phyloP scores from a whole-genome alignment of 1,140 invertebrate species.

The Procambarus clarkii region DNA sequence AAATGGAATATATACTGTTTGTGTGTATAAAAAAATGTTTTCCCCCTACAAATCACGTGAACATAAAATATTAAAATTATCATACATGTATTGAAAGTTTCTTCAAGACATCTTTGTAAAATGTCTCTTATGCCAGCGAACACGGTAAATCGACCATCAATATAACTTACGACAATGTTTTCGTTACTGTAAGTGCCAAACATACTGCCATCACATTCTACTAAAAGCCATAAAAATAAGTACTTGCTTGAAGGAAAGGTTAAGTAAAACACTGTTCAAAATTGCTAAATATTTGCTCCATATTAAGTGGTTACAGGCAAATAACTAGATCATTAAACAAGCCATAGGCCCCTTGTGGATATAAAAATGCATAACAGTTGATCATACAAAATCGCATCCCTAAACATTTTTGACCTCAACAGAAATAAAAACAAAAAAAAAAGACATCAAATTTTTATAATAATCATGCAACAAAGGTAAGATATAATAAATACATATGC shows the following conservation, averaged over 20 bases:
- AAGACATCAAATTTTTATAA: background rate
- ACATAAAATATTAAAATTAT: too few relatives aligned
- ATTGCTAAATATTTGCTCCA: background rate
- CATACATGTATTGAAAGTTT: too few relatives aligned
- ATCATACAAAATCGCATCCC: constrained; percentile 14
- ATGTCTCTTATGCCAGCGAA: too few relatives aligned
- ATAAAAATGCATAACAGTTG: constrained; percentile 16
- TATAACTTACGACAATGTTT: too few relatives aligned
- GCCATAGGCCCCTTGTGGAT: constrained; percentile 8
- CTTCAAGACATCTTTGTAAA: too few relatives aligned
- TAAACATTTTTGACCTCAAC: background rate
- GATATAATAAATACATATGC: background rate
- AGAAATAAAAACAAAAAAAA: background rate
- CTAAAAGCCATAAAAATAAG: too few relatives aligned
- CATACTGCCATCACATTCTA: too few relatives aligned
- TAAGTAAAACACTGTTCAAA: background rate
- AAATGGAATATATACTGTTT: too few relatives aligned
- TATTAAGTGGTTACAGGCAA: constrained; percentile 16
- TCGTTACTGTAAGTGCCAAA: too few relatives aligned
- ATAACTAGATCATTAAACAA: constrained; percentile 19
- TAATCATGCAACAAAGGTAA: background rate
- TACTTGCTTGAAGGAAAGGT: background rate
- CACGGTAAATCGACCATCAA: too few relatives aligned
- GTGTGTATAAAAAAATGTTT: too few relatives aligned
- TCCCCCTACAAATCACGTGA: too few relatives aligned